Base-by-base conservation (phyloP, 2,797 vertebrate genomes). In the Poecilia picta region DNA sequence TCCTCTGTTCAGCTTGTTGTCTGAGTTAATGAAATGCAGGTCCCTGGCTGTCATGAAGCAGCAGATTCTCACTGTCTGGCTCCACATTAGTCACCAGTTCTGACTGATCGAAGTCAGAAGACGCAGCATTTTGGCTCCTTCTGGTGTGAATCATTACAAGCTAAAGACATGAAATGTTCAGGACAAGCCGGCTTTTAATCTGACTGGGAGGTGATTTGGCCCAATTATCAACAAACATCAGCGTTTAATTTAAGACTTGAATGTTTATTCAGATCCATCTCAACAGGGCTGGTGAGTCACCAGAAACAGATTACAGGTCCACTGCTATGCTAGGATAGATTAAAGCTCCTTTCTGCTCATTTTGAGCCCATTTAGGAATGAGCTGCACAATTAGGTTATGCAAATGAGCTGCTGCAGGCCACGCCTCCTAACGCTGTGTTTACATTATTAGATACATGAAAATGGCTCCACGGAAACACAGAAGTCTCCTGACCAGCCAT, bases 101-200 rank as follows among this genome's bases (percentile, higher is more conserved):
- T 57, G 10, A 46, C 51, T 28, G 41, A 68, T 73, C n/a, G 23
- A 18, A 75, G n/a, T 64, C 28, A 11, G 2, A 36, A 49, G 25
- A 31, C 20, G 12, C 39, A 39, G 0, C 23, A 25, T 6, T 25
- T 41, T 66, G 6, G 45, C 8, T 59, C 5, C 0, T 23, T 33
- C 15, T n/a, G 20, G 16, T n/a, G 57, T 71, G 57, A 81, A 36
- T 84, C 83, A 85, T 16, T 76, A 62, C 57, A 68, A 68, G 39
- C 49, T 23, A 4, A 31, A 53, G 64, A 43, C 15, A 13, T 47
- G 8, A 23, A 31, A 20, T 33, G 77, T n/a, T 68, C 20, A 46
- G 39, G 51, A 70, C n/a, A 25, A 36, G n/a, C 68, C 47, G 25
- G 31, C 18, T 66, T 83, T 57, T 5, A 33, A 31, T 78, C 53